phyloP scores from a whole-genome alignment of 2,888 invertebrate species.

The Andricus curvator region DNA sequence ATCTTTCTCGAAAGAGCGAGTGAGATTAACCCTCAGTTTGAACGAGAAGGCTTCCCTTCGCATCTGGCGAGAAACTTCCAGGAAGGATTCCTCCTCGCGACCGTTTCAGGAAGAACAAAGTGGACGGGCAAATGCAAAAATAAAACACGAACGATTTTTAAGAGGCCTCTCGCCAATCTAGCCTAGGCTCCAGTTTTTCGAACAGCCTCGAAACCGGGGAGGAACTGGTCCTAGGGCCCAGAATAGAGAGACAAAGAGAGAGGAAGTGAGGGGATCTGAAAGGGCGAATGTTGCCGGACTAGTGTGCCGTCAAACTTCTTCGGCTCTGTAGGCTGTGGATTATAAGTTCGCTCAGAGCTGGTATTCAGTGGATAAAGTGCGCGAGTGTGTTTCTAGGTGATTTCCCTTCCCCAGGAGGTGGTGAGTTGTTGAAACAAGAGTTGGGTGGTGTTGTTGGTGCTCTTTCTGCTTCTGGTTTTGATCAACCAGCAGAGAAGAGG shows the following conservation, averaged over 20 bases:
- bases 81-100: slow-evolving; percentile 35
- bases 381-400: slow-evolving; percentile 25
- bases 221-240: slow-evolving; percentile 38
- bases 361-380: slow-evolving; percentile 30
- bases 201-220: slow-evolving; percentile 3
- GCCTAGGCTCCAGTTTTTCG: slow-evolving; percentile 23
- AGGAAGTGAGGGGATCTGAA: slow-evolving; percentile 33
- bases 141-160: slow-evolving; percentile 27
- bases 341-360: slow-evolving; percentile 22
- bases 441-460: slow-evolving; percentile 10
- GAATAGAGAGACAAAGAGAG: slow-evolving; percentile 34
- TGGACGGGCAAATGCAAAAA: slow-evolving; percentile 15
- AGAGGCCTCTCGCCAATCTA: slow-evolving; percentile 20
- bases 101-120: slow-evolving; percentile 36
- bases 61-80: slow-evolving; percentile 41
- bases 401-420: slow-evolving; percentile 43
- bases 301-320: slow-evolving; percentile 37
- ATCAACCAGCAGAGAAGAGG: slow-evolving; percentile 4
- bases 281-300: slow-evolving; percentile 40
- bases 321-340: slow-evolving; percentile 3
- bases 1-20: slow-evolving; percentile 19
- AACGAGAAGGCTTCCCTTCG: slow-evolving; percentile 37
- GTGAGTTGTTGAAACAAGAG: slow-evolving; percentile 35
- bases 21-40: background rate
- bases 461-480: background rate